Base-by-base conservation (phyloP, 2,113 vertebrate species). In the Albula goreensis region DNA sequence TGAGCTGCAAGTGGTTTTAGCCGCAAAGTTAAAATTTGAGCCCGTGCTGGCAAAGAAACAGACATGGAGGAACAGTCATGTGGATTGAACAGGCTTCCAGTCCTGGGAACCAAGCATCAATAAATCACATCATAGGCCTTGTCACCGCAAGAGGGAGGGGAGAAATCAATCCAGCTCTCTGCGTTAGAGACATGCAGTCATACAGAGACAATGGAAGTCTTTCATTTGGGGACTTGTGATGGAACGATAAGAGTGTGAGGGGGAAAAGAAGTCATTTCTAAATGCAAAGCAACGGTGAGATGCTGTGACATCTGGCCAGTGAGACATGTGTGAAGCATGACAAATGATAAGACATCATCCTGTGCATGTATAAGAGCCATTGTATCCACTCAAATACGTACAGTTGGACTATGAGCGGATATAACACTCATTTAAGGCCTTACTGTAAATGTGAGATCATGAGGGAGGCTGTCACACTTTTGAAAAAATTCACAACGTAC, bases 191-290 rank as follows among this genome's bases (percentile, higher is more conserved):
- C 25, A 31, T 11, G 31, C n/a, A 83, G 15, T 41, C 57, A 31
- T 31, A 41, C 9, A n/a, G 56, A 87, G 91, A 95, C 93, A 95
- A 94, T 90, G 88, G 86, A 25, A 82, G 85, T 90, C 90, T 92
- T 93, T 94, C 89, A 93, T 74, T 89, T 70, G 82, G 87, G 78
- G 70, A 74, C 70, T 8, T 74, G 70, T 78, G 83, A 63, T n/a
- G 83, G 82, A 83, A 77, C 81, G 83, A 85, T 81, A 79, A 83
- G 78, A 31, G 77, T 19, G 52, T 51, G 63, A 51, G 53, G 63
- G 86, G 8, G 84, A 53, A 60, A 86, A 80, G 84, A 51, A 88
- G 88, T 84, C 63, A 74, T 86, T 83, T 89, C 87, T 10, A 85
- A 89, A 89, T 85, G 85, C 25, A 50, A 80, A 70, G 86, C 85